A percentile compares a stretch with the other conserved stretches of the same genome.
Conservation (phyloP, 2,113 vertebrate species). For the Psettodes erumei region DNA sequence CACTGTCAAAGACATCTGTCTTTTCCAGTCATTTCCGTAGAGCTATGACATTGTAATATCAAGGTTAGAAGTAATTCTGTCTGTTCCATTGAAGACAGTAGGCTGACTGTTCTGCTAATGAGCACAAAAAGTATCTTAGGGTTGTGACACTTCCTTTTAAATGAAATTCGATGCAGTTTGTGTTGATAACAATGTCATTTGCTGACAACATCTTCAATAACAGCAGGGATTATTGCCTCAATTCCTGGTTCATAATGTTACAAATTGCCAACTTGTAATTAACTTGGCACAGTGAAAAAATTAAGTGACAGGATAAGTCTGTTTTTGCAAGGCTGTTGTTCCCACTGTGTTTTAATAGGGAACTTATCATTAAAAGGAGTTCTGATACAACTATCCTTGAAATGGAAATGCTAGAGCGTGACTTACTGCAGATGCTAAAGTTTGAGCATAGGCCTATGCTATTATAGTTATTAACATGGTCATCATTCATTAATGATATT, state of each 20-base stretch:
- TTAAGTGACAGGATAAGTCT: conserved; percentile 12
- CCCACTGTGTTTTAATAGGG: conserved; percentile 35
- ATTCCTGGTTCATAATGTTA: conserved; percentile 25
- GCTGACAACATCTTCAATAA: conserved; percentile 6
- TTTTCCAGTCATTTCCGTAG: not conserved
- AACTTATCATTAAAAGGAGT: conserved; percentile 27
- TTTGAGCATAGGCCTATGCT: not conserved
- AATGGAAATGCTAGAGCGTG: conserved; percentile 20
- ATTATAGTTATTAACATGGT: conserved; percentile 3
- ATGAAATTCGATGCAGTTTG: not conserved
- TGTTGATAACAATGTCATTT: not conserved
- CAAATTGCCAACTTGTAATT: conserved; percentile 41
- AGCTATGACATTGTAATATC: not conserved
- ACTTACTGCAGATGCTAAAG: not conserved
- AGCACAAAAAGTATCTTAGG: not conserved
- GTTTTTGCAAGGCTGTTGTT: conserved; percentile 27
- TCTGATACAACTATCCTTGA: conserved; percentile 21
- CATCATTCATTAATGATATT: conserved; percentile 10
- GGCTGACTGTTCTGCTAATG: not conserved
- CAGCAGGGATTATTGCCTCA: conserved; percentile 14
- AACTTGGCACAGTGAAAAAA: conserved; percentile 18
- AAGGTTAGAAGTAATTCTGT: conserved; percentile 4
- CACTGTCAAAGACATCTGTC: not conserved
- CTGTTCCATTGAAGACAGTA: not conserved
- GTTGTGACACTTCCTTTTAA: not conserved